Base-by-base conservation (phyloP, 2,888 invertebrate genomes). In the Drosophila subquinaria region DNA sequence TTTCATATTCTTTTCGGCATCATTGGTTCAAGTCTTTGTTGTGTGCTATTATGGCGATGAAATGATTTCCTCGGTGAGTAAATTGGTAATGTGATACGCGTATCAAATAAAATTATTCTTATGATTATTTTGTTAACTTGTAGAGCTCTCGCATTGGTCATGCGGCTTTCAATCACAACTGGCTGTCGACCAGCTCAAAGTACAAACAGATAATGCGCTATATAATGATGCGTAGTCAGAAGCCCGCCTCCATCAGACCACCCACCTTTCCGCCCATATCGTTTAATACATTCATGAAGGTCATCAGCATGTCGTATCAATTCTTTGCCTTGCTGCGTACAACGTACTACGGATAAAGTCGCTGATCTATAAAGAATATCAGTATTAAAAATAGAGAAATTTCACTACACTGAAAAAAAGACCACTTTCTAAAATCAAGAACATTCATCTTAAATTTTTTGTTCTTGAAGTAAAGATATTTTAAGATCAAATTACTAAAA, bases 221-320 rank as follows among this genome's bases (percentile, higher is more conserved):
- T n/a, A 73, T 92, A 3, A 91, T 92, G 1, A 63, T 78, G 64
- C 87, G 92, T 6, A 89, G 91, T 43, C 91, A 91, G 36, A 90
- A 88, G 45, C 73, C 86, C 1, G 85, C 90, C 20, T 89, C 87
- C 0, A 86, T 92, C 30, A 82, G 87, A 9, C 90, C 91, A 3
- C 90, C 90, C 11, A 91, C 90, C 27, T 91, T 91, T 79, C 89
- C 90, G 51, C 89, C 91, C 23, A 89, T 92, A 8, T 92, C 91
- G 0, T 82, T 92, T 47, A 69, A 82, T 4, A 90, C 90, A 4
- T 92, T 91, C 53, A 91, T 89, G 88, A 92, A 89, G 62, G 91
- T 91, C 11, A 90, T 89, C 57, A 90, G 90, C 73, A 88, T 91
- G 89, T 90, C 91, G 1, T 91, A 91, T 62, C 90, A 90, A 59